These are phyloP conservation scores for Drosophila neotestacea DNA, from an alignment of 2,888 invertebrate genomes.

Conservation along the genomic window DNA sequence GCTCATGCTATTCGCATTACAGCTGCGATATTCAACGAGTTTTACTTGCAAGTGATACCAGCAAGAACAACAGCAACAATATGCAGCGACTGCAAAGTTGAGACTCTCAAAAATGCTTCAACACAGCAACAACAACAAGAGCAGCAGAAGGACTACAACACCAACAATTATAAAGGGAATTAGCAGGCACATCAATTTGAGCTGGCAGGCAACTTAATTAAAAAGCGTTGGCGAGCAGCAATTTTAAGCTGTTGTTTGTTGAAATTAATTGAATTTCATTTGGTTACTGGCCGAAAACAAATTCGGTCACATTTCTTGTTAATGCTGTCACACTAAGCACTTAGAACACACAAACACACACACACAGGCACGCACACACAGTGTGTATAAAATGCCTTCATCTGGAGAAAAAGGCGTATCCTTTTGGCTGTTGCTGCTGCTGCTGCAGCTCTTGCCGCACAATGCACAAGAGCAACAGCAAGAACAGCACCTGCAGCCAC, in stretches of 20 bases:
- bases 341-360: background rate
- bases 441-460: conserved; percentile 16
- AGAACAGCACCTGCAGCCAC: background rate
- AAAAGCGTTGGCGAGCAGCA: conserved; percentile 54
- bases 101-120: conserved; percentile 54
- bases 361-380: background rate
- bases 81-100: conserved; percentile 50
- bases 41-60: conserved; percentile 32
- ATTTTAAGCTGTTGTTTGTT: conserved; percentile 44
- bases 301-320: conserved; percentile 47
- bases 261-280: conserved; percentile 72
- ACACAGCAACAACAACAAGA: conserved; percentile 1
- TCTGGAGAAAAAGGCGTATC: conserved; percentile 7
- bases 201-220: conserved; percentile 71
- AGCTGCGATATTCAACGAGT: conserved; percentile 43
- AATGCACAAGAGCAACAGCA: conserved; percentile 19
- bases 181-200: conserved; percentile 68
- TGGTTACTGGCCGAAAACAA: conserved; percentile 32
- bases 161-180: conserved; percentile 28
- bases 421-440: conserved; percentile 24
- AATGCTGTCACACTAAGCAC: conserved; percentile 46
- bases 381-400: conserved; percentile 30
- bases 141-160: background rate
- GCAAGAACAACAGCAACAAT: conserved; percentile 35
- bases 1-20: background rate